Evolutionary conservation across 2,797 vertebrate genomes (phyloP), one percentile per base, ranked within the genome.

Genomic region (Darevskia nairensis): DNA sequence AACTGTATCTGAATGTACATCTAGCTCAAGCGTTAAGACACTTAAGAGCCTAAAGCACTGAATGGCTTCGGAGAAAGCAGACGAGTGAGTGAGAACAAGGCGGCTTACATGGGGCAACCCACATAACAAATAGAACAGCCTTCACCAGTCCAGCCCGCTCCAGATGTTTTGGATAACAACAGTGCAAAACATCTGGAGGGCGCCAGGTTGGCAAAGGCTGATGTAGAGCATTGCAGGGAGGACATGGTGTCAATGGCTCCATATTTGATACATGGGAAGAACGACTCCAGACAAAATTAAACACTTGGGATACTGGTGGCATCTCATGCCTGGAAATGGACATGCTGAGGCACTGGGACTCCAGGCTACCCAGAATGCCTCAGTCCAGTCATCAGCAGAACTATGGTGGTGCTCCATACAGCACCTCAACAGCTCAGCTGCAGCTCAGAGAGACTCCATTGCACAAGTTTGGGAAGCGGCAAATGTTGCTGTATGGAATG

Each of bases 21-120:
- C 94, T 95, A 94, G 55, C 89, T 94, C 86, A 85, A 92, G 92
- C 80, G 92, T 92, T 86, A 91, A 93, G 94, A 91, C 90, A 94
- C 90, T 90, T 79, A 85, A 91, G 90, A 95, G 89, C 95, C 91
- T 89, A 81, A 91, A 93, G 89, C 81, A 89, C 46, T 39, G 92
- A 90, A 91, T 78, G 91, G 90, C 89, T 94, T 93, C 90, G 85
- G 82, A 94, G 88, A 92, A 94, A 94, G 91, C 90, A 93, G 94
- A 77, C 92, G 90, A 91, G 72, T 89, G 86, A 92, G 88, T 32
- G 35, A 91, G 88, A 85, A 55, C 17, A 89, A 91, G 89, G 82
- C 89, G 90, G 85, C 80, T 72, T 84, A 44, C 79, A 68, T 90
- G 90, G 94, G 88, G 80, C 23, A 29, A 80, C 86, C 88, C 84